Evolutionary conservation across 2,888 invertebrate genomes (phyloP).

Genomic region (Platycheirus albimanus): DNA sequence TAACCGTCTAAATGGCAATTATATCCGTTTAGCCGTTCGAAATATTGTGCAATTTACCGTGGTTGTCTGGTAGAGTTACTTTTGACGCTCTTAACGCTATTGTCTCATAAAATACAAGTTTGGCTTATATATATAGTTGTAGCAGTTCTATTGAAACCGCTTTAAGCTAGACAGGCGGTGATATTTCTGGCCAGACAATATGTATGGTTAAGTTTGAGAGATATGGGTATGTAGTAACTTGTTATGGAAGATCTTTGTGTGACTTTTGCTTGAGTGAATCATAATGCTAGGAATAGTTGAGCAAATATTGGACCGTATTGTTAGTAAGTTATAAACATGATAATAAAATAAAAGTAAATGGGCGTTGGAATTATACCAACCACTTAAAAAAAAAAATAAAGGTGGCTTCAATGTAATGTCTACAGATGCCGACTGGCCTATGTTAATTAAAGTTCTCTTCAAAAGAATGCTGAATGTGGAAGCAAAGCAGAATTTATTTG

Average conservation of each 20-base stretch:
- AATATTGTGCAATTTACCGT: conserved; percentile 41
- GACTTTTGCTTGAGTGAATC: background rate
- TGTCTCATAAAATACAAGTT: conserved; percentile 39
- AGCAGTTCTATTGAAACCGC: conserved; percentile 1
- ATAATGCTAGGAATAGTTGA: no score
- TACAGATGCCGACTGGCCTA: no score
- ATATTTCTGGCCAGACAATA: background rate
- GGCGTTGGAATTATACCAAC: no score
- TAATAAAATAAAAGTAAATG: no score
- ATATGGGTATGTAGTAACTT: background rate
- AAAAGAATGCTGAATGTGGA: no score
- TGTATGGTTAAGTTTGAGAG: background rate
- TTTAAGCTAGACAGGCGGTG: conserved; percentile 9
- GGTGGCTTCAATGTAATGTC: no score
- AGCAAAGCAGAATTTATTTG: no score
- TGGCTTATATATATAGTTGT: background rate
- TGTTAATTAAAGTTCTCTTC: no score
- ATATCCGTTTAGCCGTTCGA: conserved; percentile 15
- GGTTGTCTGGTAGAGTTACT: background rate
- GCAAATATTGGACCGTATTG: no score
- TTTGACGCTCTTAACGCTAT: conserved; percentile 11
- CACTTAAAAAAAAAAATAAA: no score
- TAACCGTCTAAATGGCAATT: conserved; percentile 7
- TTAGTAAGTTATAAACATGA: no score
- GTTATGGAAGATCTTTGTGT: conserved; percentile 1